phyloP scores from a whole-genome alignment of 2,797 vertebrate species.

The Microctenopoma steveboyesi region DNA sequence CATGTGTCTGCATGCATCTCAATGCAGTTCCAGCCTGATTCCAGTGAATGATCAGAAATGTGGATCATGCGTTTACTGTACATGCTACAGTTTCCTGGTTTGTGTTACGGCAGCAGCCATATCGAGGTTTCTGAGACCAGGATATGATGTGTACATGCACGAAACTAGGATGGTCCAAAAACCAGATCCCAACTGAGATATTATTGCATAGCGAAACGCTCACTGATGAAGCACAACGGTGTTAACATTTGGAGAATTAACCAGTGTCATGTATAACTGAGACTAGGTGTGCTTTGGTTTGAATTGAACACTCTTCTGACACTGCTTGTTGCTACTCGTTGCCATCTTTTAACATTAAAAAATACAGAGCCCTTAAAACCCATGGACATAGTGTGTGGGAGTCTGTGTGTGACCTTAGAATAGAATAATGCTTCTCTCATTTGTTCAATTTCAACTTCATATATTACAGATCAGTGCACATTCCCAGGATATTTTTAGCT shows the following conservation, averaged over 20 bases:
- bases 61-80: background rate
- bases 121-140: background rate
- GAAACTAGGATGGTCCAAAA: background rate
- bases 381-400: no score
- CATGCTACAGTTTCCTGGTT: conserved; percentile 1
- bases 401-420: no score
- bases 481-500: conserved; percentile 17
- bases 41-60: background rate
- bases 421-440: no score
- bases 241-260: background rate
- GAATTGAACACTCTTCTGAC: no score
- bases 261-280: no score
- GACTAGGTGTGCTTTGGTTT: no score
- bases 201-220: background rate
- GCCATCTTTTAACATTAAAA: no score
- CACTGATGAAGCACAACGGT: background rate
- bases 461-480: conserved; percentile 21
- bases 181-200: background rate
- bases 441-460: background rate
- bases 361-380: no score
- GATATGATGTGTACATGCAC: background rate
- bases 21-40: background rate
- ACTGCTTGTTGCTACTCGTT: no score
- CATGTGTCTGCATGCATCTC: background rate
- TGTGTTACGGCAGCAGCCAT: background rate